A percentile compares a stretch with the other conserved stretches of the same genome.
These are phyloP conservation scores for Pristionchus entomophagus DNA, from an alignment of 2,888 invertebrate genomes.

Conservation along the genomic window DNA sequence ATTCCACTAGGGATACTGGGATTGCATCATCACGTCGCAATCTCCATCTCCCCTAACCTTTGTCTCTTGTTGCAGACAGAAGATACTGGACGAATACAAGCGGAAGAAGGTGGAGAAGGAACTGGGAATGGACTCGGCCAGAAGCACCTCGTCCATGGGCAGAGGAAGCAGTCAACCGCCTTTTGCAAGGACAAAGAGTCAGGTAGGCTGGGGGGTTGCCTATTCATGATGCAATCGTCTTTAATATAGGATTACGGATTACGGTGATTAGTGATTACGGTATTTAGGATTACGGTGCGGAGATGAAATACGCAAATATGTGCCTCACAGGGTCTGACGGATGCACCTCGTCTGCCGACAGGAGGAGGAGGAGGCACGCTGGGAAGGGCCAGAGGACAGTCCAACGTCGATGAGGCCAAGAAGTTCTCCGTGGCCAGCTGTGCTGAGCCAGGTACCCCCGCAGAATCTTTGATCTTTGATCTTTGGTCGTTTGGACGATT, in stretches of 20 bases:
- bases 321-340: conserved; percentile 31
- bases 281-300: too few relatives aligned
- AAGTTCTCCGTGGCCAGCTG: conserved; percentile 56
- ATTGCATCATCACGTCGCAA: too few relatives aligned
- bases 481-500: too few relatives aligned
- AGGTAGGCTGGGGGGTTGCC: conserved; percentile 54
- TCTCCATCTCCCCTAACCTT: too few relatives aligned
- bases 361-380: conserved; percentile 2
- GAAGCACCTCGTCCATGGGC: conserved; percentile 26
- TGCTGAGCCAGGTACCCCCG: conserved; percentile 59
- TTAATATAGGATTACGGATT: too few relatives aligned
- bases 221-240: too few relatives aligned
- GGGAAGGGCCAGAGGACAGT: conserved; percentile 23
- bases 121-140: conserved; percentile 58
- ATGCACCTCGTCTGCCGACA: conserved; percentile 20
- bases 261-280: too few relatives aligned
- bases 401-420: conserved; percentile 21
- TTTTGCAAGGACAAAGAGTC: conserved; percentile 72
- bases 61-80: conserved; percentile 65
- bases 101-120: conserved; percentile 73
- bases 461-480: background rate
- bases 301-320: too few relatives aligned
- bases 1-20: too few relatives aligned
- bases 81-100: conserved; percentile 74
- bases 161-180: conserved; percentile 67